Evolutionary conservation across 2,888 invertebrate genomes (phyloP).

Genomic region (Priocnemis perturbator): DNA sequence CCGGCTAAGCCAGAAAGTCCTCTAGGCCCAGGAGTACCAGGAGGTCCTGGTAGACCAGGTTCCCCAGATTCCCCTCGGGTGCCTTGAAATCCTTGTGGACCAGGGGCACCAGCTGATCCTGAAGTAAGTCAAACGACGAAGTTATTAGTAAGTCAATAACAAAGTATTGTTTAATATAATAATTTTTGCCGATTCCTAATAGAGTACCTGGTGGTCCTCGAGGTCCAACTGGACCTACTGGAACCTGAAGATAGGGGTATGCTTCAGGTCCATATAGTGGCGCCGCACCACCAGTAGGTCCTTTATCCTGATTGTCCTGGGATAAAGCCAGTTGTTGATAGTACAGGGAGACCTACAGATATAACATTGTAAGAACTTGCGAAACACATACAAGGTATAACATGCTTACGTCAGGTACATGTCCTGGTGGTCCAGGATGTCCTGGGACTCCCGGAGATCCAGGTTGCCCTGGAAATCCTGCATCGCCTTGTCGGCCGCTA

Average conservation of each 20-base stretch:
- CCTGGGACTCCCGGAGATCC: slow-evolving; percentile 81
- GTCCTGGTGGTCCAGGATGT: slow-evolving; percentile 82
- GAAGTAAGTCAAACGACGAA: slow-evolving; percentile 5
- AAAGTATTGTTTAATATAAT: neutral
- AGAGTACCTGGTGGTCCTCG: slow-evolving; percentile 84
- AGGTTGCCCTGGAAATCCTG: slow-evolving; percentile 86
- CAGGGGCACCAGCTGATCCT: slow-evolving; percentile 77
- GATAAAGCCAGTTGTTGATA: slow-evolving; percentile 85
- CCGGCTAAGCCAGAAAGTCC: slow-evolving; percentile 84
- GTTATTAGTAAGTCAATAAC: slow-evolving; percentile 9
- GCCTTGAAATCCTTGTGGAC: slow-evolving; percentile 90
- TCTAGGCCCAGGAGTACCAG: slow-evolving; percentile 78
- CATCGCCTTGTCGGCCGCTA: slow-evolving; percentile 81
- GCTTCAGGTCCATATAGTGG: slow-evolving; percentile 78
- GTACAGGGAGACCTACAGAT: slow-evolving; percentile 81
- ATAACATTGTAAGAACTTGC: slow-evolving; percentile 1
- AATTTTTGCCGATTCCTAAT: neutral
- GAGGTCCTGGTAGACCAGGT: slow-evolving; percentile 81
- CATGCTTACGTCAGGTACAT: slow-evolving; percentile 80
- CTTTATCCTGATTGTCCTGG: slow-evolving; percentile 85
- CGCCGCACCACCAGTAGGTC: slow-evolving; percentile 78
- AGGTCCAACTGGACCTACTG: slow-evolving; percentile 87
- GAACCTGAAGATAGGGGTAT: slow-evolving; percentile 87
- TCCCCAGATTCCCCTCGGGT: slow-evolving; percentile 88
- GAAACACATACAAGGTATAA: neutral